These are phyloP conservation scores for Chloebia gouldiae DNA, from an alignment of 2,113 vertebrate genomes.

Conservation along the genomic window DNA sequence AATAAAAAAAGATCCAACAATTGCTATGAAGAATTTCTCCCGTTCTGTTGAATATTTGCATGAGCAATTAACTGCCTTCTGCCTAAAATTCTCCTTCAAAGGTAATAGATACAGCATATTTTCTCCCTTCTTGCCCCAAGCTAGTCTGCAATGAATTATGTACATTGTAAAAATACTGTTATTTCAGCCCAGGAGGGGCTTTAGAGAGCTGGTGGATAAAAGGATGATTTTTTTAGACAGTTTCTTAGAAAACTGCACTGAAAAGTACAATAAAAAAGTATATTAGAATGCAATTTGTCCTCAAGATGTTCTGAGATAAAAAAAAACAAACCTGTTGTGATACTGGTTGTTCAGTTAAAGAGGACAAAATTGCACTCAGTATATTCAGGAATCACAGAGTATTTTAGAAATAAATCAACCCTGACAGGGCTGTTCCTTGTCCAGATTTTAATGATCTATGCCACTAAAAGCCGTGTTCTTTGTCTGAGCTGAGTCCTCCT, in stretches of 20 bases:
- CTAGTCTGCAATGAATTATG: background rate
- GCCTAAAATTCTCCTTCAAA: background rate
- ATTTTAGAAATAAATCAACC: background rate
- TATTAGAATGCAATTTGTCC: background rate
- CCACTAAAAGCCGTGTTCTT: background rate
- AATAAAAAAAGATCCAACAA: background rate
- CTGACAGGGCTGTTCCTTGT: background rate
- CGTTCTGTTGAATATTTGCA: background rate
- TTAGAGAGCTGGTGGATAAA: background rate
- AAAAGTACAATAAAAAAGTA: background rate
- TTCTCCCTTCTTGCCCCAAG: background rate
- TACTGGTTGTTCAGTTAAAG: background rate
- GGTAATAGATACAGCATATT: background rate
- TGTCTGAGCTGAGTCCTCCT: background rate
- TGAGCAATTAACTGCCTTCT: background rate
- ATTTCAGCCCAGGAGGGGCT: background rate
- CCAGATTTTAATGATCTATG: background rate
- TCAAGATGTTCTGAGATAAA: background rate
- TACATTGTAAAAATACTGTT: background rate
- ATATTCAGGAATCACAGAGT: background rate
- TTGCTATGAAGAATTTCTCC: background rate
- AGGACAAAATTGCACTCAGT: background rate
- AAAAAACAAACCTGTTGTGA: background rate
- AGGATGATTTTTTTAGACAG: background rate
- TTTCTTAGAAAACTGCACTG: background rate